These are phyloP conservation scores for Scophthalmus maximus DNA, from an alignment of 2,113 vertebrate genomes.

Conservation along the genomic window DNA sequence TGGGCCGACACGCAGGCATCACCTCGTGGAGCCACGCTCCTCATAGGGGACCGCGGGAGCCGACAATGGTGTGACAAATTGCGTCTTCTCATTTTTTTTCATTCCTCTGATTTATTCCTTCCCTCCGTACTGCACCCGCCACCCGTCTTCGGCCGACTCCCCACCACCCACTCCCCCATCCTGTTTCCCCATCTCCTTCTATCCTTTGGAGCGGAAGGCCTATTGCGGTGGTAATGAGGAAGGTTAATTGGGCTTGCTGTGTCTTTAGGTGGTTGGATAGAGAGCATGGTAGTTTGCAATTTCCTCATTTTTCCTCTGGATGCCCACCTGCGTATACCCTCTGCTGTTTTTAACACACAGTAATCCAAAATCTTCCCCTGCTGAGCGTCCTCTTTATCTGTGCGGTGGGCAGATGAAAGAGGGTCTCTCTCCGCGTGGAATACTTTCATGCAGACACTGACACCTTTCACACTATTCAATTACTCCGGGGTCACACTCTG, in stretches of 20 bases:
- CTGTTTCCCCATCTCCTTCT: slow-evolving; percentile 33
- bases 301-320: slow-evolving; percentile 25
- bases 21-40: slow-evolving; percentile 45
- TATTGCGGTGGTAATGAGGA: slow-evolving; percentile 36
- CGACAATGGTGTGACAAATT: slow-evolving; percentile 72
- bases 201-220: slow-evolving; percentile 43
- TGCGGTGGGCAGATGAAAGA: slow-evolving; percentile 7
- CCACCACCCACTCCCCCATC: slow-evolving; percentile 41
- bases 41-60: slow-evolving; percentile 37
- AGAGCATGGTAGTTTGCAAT: slow-evolving; percentile 8
- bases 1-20: slow-evolving; percentile 57
- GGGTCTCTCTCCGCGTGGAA: slow-evolving; percentile 10
- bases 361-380: slow-evolving; percentile 33
- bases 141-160: slow-evolving; percentile 18
- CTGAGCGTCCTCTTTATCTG: slow-evolving; percentile 12
- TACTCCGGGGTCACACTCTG: slow-evolving; percentile 35
- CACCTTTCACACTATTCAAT: slow-evolving; percentile 32
- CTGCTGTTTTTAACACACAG: slow-evolving; percentile 9
- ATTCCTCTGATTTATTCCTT: slow-evolving; percentile 70
- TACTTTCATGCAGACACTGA: slow-evolving; percentile 1
- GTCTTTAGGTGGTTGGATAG: slow-evolving; percentile 49
- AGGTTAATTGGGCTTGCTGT: slow-evolving; percentile 67
- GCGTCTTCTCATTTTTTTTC: slow-evolving; percentile 74
- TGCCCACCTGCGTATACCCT: slow-evolving; percentile 23
- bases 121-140: slow-evolving; percentile 30